A percentile compares a stretch with the other conserved stretches of the same genome.
These are phyloP conservation scores for Myopa testacea DNA, from an alignment of 2,888 invertebrate genomes.

Conservation along the genomic window DNA sequence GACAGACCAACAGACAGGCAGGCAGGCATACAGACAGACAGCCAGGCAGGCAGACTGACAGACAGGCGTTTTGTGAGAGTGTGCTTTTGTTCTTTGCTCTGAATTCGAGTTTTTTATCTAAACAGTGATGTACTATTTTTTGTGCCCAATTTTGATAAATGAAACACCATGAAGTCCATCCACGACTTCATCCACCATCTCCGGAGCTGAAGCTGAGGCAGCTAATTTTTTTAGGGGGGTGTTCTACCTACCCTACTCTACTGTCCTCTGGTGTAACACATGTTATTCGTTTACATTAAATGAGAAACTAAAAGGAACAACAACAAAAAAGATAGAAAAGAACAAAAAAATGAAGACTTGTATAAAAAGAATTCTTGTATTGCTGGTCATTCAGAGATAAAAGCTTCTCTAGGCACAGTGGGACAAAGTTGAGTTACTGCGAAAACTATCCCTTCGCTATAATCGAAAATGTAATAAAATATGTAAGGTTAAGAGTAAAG, in stretches of 20 bases:
- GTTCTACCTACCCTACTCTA: neutral
- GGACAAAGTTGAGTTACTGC: neutral
- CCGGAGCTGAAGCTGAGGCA: neutral
- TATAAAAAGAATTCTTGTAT: slow-evolving; percentile 1
- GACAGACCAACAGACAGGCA: too few species aligned
- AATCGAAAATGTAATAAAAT: too few species aligned
- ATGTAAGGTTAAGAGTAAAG: too few species aligned
- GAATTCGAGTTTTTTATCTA: neutral
- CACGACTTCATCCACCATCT: neutral
- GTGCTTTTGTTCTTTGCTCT: neutral
- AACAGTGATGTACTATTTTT: neutral
- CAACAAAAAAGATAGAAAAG: neutral
- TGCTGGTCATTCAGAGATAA: neutral
- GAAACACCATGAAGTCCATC: slow-evolving; percentile 13
- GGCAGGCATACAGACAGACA: too few species aligned
- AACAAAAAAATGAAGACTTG: neutral
- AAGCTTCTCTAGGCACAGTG: neutral
- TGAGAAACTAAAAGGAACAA: neutral
- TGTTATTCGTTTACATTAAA: slow-evolving; percentile 13
- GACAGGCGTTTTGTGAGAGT: too few species aligned
- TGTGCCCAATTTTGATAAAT: slow-evolving; percentile 21
- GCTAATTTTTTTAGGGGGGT: neutral
- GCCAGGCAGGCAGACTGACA: too few species aligned
- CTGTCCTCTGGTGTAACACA: slow-evolving; percentile 5
- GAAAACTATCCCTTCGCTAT: neutral